A percentile compares a stretch with the other conserved stretches of the same genome.
Conservation (phyloP, 1,140 invertebrate genomes). For the Drosophila pectinifera region DNA sequence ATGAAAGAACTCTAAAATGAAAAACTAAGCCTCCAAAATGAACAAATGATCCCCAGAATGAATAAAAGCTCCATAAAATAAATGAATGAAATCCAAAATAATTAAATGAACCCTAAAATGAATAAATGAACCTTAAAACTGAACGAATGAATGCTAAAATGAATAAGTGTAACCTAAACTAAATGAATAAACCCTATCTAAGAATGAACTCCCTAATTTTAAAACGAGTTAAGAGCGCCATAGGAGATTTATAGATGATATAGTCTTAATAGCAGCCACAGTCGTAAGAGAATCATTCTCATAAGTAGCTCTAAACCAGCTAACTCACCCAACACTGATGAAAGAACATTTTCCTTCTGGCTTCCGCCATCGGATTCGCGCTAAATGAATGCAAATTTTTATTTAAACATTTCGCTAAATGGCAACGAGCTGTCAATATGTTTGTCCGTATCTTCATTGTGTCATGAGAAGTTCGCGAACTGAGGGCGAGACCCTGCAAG, state of each 20-base stretch:
- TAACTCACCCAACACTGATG: neutral
- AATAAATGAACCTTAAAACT: neutral
- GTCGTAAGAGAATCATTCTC: neutral
- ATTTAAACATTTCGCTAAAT: conserved; percentile 80
- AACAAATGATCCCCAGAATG: neutral
- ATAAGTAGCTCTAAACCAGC: conserved; percentile 3
- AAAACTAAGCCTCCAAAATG: neutral
- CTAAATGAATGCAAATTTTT: conserved; percentile 81
- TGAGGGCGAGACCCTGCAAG: conserved; percentile 7
- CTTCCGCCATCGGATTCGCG: conserved; percentile 12
- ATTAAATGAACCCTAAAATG: neutral
- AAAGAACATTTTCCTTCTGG: neutral
- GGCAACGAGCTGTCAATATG: conserved; percentile 81
- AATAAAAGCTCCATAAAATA: neutral
- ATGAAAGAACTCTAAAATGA: neutral
- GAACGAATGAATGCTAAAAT: neutral
- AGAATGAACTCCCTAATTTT: neutral
- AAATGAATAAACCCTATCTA: too few relatives aligned
- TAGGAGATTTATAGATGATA: too few relatives aligned
- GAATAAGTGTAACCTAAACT: neutral
- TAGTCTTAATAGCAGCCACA: too few relatives aligned
- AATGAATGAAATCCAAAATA: neutral
- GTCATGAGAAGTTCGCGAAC: conserved; percentile 37
- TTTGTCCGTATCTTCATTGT: conserved; percentile 76
- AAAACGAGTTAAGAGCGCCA: too few relatives aligned